Percentiles rank a stretch among this genome's conserved stretches.
Evolutionary conservation across 2,888 invertebrate species (phyloP).

Genomic region (Dicyrtoma fusca): DNA sequence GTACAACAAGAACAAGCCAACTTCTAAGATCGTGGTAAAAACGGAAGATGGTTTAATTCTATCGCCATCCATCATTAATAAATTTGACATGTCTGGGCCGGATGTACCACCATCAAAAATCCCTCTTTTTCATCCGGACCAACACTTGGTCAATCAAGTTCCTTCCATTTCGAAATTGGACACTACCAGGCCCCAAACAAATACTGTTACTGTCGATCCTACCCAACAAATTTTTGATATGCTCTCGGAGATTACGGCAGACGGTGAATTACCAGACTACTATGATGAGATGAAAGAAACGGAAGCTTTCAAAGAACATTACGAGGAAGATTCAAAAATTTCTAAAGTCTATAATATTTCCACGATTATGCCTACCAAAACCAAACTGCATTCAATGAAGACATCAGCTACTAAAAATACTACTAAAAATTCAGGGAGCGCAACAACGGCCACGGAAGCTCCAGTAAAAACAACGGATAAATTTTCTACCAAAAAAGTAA

Average conservation of each 20-base stretch:
- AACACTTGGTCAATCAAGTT: too few species aligned
- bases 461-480: slow-evolving; percentile 1
- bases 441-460: neutral
- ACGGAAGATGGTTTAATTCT: slow-evolving; percentile 20
- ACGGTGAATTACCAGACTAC: slow-evolving; percentile 34
- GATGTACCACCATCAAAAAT: neutral
- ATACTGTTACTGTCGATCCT: slow-evolving; percentile 40
- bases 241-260: slow-evolving; percentile 45
- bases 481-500: neutral
- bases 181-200: too few species aligned
- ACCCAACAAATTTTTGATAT: slow-evolving; percentile 47
- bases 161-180: too few species aligned
- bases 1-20: slow-evolving; percentile 6
- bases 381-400: neutral
- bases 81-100: slow-evolving; percentile 18
- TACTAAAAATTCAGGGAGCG: neutral
- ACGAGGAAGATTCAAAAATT: slow-evolving; percentile 33
- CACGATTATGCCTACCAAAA: slow-evolving; percentile 32
- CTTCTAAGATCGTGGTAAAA: neutral
- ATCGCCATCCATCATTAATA: slow-evolving; percentile 25
- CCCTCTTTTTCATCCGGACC: too few species aligned
- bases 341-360: slow-evolving; percentile 51
- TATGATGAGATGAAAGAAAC: slow-evolving; percentile 48
- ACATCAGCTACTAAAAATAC: neutral
- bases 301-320: slow-evolving; percentile 41